A percentile compares a stretch with the other conserved stretches of the same genome.
Conservation (phyloP, 2,797 vertebrate genomes). For the Rhincodon typus region DNA sequence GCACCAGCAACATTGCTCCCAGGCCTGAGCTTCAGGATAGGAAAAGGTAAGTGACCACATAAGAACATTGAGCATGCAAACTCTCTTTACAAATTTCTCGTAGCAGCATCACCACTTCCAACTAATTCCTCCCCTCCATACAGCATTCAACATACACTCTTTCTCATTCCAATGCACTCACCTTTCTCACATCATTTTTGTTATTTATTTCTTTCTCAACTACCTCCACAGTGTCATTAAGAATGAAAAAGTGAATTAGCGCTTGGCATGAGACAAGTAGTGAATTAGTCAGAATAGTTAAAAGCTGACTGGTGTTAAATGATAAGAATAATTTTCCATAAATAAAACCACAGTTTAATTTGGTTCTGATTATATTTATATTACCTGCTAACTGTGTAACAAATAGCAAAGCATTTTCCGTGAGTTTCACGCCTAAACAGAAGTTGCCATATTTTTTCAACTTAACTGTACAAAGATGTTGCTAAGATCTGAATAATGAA, state of each 20-base stretch:
- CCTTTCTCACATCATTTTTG: neutral
- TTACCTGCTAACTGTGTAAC: neutral
- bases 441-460: neutral
- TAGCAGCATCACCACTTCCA: neutral
- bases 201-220: neutral
- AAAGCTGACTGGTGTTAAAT: neutral
- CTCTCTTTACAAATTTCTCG: neutral
- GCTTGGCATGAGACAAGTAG: neutral
- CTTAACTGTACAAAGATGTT: neutral
- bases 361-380: neutral
- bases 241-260: neutral
- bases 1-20: neutral
- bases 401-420: neutral
- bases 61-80: too few species aligned
- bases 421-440: neutral
- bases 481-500: neutral
- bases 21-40: neutral
- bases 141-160: neutral
- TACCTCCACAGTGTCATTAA: neutral
- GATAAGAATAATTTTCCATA: neutral
- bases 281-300: neutral
- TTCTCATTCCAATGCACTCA: neutral
- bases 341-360: neutral
- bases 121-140: neutral
- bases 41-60: neutral